Evolutionary conservation across 2,797 vertebrate genomes (phyloP).

Genomic region (Hybognathus amarus): DNA sequence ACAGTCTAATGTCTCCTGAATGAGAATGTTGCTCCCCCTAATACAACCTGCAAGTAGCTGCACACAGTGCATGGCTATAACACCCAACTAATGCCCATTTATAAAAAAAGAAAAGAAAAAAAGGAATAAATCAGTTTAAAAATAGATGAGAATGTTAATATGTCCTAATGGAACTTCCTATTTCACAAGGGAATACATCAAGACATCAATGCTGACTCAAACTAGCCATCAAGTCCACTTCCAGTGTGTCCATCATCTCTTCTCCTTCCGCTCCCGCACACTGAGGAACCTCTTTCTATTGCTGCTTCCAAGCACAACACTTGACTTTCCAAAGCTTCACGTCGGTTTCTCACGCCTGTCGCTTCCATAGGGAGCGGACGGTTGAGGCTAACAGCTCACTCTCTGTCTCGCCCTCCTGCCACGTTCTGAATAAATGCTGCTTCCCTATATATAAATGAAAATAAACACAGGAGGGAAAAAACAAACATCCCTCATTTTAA

Average conservation of each 20-base stretch:
- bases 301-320: slow-evolving; percentile 14
- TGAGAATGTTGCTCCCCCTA: background rate
- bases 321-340: slow-evolving; percentile 5
- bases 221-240: slow-evolving; percentile 25
- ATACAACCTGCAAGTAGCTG: background rate
- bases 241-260: slow-evolving; percentile 49
- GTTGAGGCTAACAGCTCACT: background rate
- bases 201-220: background rate
- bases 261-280: slow-evolving; percentile 43
- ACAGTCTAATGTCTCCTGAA: background rate
- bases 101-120: background rate
- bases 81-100: background rate
- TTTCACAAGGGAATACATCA: background rate
- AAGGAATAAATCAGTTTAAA: background rate
- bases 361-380: background rate
- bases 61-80: background rate
- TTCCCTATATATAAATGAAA: slow-evolving; percentile 21
- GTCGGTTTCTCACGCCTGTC: slow-evolving; percentile 25
- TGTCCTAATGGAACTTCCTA: background rate
- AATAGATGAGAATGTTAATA: background rate
- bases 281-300: slow-evolving; percentile 49
- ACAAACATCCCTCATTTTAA: slow-evolving; percentile 5
- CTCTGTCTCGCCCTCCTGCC: slow-evolving; percentile 19
- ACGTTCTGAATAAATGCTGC: slow-evolving; percentile 23
- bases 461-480: slow-evolving; percentile 19